Conservation (phyloP, 2,113 vertebrate species). For the Opisthocomus hoazin region DNA sequence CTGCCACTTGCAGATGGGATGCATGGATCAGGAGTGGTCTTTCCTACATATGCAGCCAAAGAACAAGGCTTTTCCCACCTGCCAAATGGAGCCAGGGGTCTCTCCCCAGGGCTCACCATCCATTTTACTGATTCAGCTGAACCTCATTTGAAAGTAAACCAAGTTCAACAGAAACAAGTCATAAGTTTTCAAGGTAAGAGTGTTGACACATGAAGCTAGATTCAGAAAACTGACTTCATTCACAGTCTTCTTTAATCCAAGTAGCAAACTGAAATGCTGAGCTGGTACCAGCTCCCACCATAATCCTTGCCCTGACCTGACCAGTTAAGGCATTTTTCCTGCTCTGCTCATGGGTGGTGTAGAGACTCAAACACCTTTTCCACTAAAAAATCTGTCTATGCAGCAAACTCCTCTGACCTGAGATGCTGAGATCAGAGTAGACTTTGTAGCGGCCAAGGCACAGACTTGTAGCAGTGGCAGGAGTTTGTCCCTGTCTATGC, state of each 20-base stretch:
- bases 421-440: not conserved
- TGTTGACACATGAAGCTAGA: not conserved
- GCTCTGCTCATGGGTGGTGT: not conserved
- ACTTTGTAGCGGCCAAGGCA: not conserved
- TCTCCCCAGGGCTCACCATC: rapidly evolving
- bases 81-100: not conserved
- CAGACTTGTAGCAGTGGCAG: not conserved
- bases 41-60: not conserved
- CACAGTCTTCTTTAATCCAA: not conserved
- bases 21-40: not conserved
- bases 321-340: not conserved
- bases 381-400: rapidly evolving
- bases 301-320: not conserved
- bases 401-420: not conserved
- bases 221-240: not conserved
- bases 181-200: not conserved
- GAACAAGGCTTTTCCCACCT: not conserved
- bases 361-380: not conserved
- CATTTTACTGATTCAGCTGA: not conserved
- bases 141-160: not conserved
- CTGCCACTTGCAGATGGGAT: not conserved
- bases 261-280: not conserved
- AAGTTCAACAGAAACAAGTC: not conserved
- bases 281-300: not conserved
- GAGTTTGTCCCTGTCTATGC: not conserved